Evolutionary conservation across 2,797 vertebrate species (phyloP), one percentile per base, ranked within the genome.

Genomic region (Anguilla obscura): DNA sequence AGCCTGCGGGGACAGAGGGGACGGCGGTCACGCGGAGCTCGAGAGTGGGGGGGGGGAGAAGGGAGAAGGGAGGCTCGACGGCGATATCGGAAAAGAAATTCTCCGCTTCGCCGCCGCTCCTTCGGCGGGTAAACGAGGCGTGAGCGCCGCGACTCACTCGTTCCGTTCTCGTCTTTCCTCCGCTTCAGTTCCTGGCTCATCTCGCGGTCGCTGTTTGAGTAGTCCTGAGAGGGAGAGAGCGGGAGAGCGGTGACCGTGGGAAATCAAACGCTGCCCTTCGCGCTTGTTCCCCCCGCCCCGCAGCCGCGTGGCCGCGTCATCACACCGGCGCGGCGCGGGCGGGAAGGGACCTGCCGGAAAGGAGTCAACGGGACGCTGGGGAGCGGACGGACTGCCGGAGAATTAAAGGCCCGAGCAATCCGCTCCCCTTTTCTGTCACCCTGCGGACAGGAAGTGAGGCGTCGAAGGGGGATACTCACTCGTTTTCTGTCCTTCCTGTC

Each of bases 401-500:
- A 79, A 36, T 40, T 66, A 6, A 14, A 24, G 21, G 0, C n/a
- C n/a, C 24, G 3, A n/a, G 63, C 24, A 1, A 54, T 14, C 71
- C 71, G 12, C 1, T 74, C 36, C 71, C 8, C 6, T 24, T 30
- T 71, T 30, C 66, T 10, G 12, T 40, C 74, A 7, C 16, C 48
- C 82, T 12, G 50, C 10, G 2, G 63, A 74, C 12, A n/a, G 24
- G 16, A 74, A 54, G 84, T 16, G 30, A 48, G 56, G 27, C 16
- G n/a, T 18, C 2, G 36, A 0, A 40, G 10, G 87, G 21, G 24
- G n/a, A 89, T 92, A 97, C 98, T 96, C 95, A 98, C 98, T 97
- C 98, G 96, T 94, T 99, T 99, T 89, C 97, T 96, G 0, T 98
- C 98, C 96, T 98, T 99, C 88, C 97, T 97, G 88, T 97, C 96